Evolutionary conservation across 2,113 vertebrate species (phyloP).

Genomic region (Recurvirostra avosetta): DNA sequence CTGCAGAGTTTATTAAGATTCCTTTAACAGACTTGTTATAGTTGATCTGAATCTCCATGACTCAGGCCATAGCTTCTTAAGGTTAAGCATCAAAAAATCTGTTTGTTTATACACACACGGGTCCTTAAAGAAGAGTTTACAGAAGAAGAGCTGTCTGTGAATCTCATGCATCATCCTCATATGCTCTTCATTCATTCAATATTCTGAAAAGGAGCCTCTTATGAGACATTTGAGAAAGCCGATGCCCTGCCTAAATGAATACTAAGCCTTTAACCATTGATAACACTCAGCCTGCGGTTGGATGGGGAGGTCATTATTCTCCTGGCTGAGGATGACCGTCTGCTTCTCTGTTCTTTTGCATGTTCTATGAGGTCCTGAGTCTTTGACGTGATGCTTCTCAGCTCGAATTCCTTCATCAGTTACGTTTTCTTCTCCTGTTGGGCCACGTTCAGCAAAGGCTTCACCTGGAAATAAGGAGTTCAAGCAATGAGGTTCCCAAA

Average conservation of each 20-base stretch:
- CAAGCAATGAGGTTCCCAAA: neutral
- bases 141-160: neutral
- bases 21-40: neutral
- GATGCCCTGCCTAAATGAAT: neutral
- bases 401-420: slow-evolving; percentile 24
- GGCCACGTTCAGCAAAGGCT: slow-evolving; percentile 26
- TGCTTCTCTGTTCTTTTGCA: slow-evolving; percentile 38
- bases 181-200: neutral
- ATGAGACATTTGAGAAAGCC: neutral
- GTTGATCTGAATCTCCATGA: neutral
- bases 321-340: slow-evolving; percentile 16
- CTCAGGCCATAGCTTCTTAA: neutral
- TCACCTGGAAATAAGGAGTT: slow-evolving; percentile 12
- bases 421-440: slow-evolving; percentile 51
- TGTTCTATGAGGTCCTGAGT: neutral
- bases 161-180: neutral
- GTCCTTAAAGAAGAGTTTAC: neutral
- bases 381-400: slow-evolving; percentile 24
- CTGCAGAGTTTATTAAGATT: neutral
- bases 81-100: neutral
- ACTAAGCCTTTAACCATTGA: neutral
- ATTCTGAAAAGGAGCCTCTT: neutral
- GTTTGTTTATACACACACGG: neutral
- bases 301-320: slow-evolving; percentile 43
- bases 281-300: slow-evolving; percentile 21